Base-by-base conservation (phyloP, 2,113 vertebrate species). In the Prietella phreatophila region DNA sequence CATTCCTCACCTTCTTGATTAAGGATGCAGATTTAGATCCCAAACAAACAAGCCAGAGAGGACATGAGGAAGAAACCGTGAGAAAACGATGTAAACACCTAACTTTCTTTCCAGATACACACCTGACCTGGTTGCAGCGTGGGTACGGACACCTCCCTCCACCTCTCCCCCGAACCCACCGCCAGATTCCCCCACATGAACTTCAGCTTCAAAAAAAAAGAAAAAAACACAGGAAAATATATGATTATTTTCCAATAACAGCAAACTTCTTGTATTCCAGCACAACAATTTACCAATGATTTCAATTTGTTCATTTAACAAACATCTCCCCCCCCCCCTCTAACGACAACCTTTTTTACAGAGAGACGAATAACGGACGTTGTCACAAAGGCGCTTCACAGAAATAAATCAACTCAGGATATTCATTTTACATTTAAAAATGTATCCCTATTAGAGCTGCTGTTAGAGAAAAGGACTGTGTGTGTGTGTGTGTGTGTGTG, bases 181-280 rank as follows among this genome's bases (percentile, higher is more conserved):
- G 96, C 97, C 91, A 99, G 93, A 89, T 99, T 99, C 75, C 98
- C 98, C 98, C 98, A 99, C 98, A 99, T 99, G 86, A 99, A 98
- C 90, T 97, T 99, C 88, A 99, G 93, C 98, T 99, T 99, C 0
- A 42, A 42, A 42, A 42, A 89, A 39, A 85, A 55, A 63, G 8
- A 20, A 53, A 63, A 56, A 19, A 22, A 50, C 9, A 6, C 39
- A 47, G 4, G 42, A 39, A 73, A 20, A 85, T 11, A 81, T 14
- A 50, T 0, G n/a, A 78, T n/a, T 11, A n/a, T 15, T 50, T 30
- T 53, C 11, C 14, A 10, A 14, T 2, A 55, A 14, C 50, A 56
- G n/a, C 22, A n/a, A 47, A n/a, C 4, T 17, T 36, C 3, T 25
- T 22, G 13, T 13, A 25, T 47, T 33, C 9, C 8, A 25, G 6